Evolutionary conservation across 2,797 vertebrate species (phyloP).

Genomic region (Chiloscyllium punctatum): DNA sequence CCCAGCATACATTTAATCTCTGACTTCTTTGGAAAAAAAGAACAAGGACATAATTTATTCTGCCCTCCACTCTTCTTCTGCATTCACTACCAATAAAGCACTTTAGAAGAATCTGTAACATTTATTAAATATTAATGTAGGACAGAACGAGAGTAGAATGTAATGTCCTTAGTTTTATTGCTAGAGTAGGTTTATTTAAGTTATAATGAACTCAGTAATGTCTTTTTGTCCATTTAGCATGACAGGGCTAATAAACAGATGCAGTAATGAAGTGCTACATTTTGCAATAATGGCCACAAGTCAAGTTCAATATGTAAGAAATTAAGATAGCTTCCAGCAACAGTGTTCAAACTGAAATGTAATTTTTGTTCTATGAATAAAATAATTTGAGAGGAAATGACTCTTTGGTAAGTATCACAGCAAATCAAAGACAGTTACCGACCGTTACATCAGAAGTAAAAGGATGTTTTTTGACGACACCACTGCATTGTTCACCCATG

Average conservation of each 20-base stretch:
- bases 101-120: background rate
- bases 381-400: conserved; percentile 29
- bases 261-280: conserved; percentile 29
- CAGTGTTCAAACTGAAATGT: conserved; percentile 12
- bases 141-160: background rate
- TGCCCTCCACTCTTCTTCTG: background rate
- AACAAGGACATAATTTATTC: background rate
- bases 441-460: background rate
- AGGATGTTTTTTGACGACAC: background rate
- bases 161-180: conserved; percentile 30
- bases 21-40: background rate
- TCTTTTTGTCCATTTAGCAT: conserved; percentile 23
- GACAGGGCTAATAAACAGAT: conserved; percentile 25
- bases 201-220: conserved; percentile 35
- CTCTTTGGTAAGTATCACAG: conserved; percentile 10
- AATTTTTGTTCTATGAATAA: conserved; percentile 32
- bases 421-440: conserved; percentile 12
- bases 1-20: background rate
- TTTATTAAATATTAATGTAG: background rate
- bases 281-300: conserved; percentile 24
- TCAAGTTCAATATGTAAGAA: conserved; percentile 33
- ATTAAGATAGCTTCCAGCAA: conserved; percentile 26
- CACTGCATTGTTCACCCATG: background rate
- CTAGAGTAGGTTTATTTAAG: conserved; percentile 21
- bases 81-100: background rate